Conservation (phyloP, 2,888 invertebrate species). For the Eudemis profundana region DNA sequence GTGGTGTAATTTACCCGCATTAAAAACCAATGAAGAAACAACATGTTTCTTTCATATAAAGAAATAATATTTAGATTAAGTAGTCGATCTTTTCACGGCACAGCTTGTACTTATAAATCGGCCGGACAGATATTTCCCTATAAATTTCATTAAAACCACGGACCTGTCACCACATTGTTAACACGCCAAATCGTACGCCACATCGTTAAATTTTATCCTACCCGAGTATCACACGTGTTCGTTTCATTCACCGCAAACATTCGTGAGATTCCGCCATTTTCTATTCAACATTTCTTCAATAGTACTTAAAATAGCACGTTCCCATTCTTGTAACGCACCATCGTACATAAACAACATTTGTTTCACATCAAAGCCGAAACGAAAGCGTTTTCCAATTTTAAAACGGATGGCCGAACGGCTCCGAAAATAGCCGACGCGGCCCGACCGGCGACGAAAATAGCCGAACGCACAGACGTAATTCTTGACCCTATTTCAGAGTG, state of each 20-base stretch:
- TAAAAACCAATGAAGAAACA: no score
- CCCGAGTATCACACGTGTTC: background rate
- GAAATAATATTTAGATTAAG: background rate
- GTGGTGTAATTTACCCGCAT: no score
- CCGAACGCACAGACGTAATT: slow-evolving; percentile 74
- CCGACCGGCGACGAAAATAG: slow-evolving; percentile 58
- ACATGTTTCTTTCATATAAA: background rate
- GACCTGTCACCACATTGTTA: slow-evolving; percentile 23
- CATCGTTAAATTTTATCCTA: slow-evolving; percentile 18
- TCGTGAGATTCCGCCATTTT: slow-evolving; percentile 19
- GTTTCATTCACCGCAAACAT: slow-evolving; percentile 28
- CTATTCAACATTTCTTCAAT: slow-evolving; percentile 20
- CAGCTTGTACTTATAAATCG: background rate
- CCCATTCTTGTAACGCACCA: slow-evolving; percentile 48
- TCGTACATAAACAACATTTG: slow-evolving; percentile 67
- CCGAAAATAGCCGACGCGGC: slow-evolving; percentile 58
- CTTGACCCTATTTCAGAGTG: slow-evolving; percentile 82
- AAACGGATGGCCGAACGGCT: slow-evolving; percentile 61
- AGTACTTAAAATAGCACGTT: slow-evolving; percentile 35
- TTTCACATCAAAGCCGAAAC: slow-evolving; percentile 72
- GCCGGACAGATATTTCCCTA: background rate
- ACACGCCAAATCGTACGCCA: slow-evolving; percentile 19
- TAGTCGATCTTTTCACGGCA: background rate
- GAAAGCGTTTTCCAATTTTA: slow-evolving; percentile 72
- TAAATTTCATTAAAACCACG: slow-evolving; percentile 14